Percentiles rank a stretch among this genome's conserved stretches.
phyloP scores from a whole-genome alignment of 1,140 invertebrate species.

The Triops cancriformis region DNA sequence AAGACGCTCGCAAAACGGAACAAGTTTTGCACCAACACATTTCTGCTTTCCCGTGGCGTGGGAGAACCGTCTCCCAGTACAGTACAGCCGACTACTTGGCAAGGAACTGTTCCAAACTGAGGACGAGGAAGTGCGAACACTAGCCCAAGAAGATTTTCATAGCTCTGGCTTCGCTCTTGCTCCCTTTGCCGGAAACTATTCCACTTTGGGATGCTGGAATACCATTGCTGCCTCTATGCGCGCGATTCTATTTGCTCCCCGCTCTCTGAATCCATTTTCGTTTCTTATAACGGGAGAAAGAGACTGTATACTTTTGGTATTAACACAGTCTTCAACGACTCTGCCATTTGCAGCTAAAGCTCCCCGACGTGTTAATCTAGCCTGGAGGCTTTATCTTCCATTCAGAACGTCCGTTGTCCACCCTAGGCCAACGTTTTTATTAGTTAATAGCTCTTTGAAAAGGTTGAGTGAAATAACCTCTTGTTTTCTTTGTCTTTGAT shows the following conservation, averaged over 20 bases:
- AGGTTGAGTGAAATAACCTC: too few species aligned
- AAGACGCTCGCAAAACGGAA: neutral
- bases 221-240: neutral
- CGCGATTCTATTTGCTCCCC: neutral
- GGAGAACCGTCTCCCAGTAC: neutral
- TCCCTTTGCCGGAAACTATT: neutral
- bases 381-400: neutral
- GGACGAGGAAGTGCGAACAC: neutral
- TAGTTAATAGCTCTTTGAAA: too few species aligned
- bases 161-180: neutral
- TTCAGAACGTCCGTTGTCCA: too few species aligned
- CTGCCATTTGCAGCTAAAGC: neutral
- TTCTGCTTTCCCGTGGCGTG: too few species aligned
- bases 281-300: too few species aligned
- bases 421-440: too few species aligned
- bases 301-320: too few species aligned
- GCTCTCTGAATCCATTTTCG: neutral
- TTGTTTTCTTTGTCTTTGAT: too few species aligned
- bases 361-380: neutral
- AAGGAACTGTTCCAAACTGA: neutral
- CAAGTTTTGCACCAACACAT: neutral
- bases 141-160: neutral
- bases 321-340: neutral
- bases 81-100: neutral
- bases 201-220: neutral